A percentile compares a stretch with the other conserved stretches of the same genome.
Conservation (phyloP, 1,140 invertebrate genomes). For the Heliconius eleuchia region DNA sequence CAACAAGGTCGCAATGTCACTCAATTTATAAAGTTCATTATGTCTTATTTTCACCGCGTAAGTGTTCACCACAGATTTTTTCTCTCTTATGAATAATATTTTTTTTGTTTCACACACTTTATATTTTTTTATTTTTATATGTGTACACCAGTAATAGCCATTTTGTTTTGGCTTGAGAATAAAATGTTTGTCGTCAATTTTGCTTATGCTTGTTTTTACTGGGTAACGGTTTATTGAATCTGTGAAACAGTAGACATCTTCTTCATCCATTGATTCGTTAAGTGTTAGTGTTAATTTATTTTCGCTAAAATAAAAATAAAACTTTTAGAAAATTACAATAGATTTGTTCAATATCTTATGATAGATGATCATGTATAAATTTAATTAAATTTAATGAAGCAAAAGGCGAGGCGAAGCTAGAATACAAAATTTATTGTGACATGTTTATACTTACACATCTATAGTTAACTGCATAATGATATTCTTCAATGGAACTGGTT, state of each 20-base stretch:
- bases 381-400: too few relatives aligned
- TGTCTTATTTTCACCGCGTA: conserved; percentile 58
- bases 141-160: conserved; percentile 76
- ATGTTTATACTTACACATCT: conserved; percentile 50
- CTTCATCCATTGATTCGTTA: conserved; percentile 49
- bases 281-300: conserved; percentile 53
- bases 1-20: conserved; percentile 48
- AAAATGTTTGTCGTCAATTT: conserved; percentile 45
- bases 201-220: conserved; percentile 46
- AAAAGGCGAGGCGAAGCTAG: too few relatives aligned
- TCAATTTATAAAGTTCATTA: conserved; percentile 28
- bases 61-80: conserved; percentile 49
- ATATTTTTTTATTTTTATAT: conserved; percentile 57
- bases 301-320: conserved; percentile 44
- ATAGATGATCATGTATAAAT: too few relatives aligned
- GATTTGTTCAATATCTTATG: neutral
- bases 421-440: too few relatives aligned
- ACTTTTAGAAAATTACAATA: neutral
- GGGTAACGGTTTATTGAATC: conserved; percentile 65
- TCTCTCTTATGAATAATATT: conserved; percentile 61
- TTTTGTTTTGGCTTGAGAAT: conserved; percentile 55
- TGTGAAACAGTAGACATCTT: conserved; percentile 66
- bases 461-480: conserved; percentile 51
- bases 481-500: conserved; percentile 47
- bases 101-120: conserved; percentile 59